Base-by-base conservation (phyloP, 2,113 vertebrate genomes). In the Taurulus bubalis region DNA sequence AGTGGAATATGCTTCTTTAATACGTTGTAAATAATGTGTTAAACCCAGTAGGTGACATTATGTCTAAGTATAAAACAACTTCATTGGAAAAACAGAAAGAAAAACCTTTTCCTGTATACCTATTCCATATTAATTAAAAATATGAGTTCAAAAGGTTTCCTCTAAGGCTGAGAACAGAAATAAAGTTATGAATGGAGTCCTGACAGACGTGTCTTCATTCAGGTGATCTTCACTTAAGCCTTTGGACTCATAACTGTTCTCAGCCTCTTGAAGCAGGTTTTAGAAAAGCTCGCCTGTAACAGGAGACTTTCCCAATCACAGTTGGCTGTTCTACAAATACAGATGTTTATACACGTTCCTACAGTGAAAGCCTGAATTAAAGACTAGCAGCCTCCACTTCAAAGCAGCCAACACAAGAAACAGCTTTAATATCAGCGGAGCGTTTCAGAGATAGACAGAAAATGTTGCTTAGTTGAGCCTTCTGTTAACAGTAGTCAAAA, bases 41-140 rank as follows among this genome's bases (percentile, higher is more conserved):
- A 10, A 1, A 2, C 67, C 80, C 88, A 81, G 73, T 40, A 90
- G 88, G 71, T 89, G 90, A 85, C 74, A 79, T 12, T 59, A 36
- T 79, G 24, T 36, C 36, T 49, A 59, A 20, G 4, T 68, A 65
- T 38, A 18, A 32, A 55, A 14, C 18, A 63, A 12, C 8, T 16
- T 20, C 2, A 28, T 24, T 20, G 0, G 20, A 38, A 42, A 18
- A 38, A 36, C 9, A 73, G 3, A 77, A 45, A 9, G 3, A 36
- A 8, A 64, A 49, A 60, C n/a, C n/a, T n/a, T n/a, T n/a, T n/a
- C n/a, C n/a, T n/a, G n/a, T n/a, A n/a, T 40, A 3, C 16, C 7
- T 56, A 63, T 64, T 66, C 45, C 15, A 74, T 11, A 47, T 14
- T 38, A 18, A 82, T 72, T 47, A 0, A 45, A 45, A 58, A 67